These are phyloP conservation scores for Spilarctia lutea DNA, from an alignment of 2,888 invertebrate genomes.

Conservation along the genomic window DNA sequence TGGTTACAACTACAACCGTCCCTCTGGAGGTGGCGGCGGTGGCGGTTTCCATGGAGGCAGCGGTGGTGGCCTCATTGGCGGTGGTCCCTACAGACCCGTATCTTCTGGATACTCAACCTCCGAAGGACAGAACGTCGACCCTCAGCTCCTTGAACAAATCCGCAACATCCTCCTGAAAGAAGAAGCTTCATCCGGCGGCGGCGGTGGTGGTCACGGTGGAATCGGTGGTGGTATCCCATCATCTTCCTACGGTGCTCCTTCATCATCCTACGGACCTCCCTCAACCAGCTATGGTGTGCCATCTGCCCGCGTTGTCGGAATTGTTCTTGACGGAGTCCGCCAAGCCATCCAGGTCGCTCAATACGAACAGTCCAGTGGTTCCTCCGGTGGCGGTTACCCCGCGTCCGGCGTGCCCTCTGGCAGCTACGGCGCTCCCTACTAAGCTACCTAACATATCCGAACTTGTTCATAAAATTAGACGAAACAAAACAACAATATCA, in stretches of 20 bases:
- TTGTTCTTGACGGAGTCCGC: constrained; percentile 94
- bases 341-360: constrained; percentile 96
- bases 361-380: constrained; percentile 89
- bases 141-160: constrained; percentile 93
- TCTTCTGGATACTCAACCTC: constrained; percentile 93
- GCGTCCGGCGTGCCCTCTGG: constrained; percentile 86
- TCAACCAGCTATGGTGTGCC: constrained; percentile 80
- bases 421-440: constrained; percentile 90
- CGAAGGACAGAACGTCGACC: constrained; percentile 94
- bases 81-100: constrained; percentile 91
- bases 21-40: constrained; percentile 84
- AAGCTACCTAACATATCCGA: constrained; percentile 55
- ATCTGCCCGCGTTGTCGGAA: constrained; percentile 90
- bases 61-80: constrained; percentile 80
- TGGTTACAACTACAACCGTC: constrained; percentile 92
- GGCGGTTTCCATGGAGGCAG: constrained; percentile 69
- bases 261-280: constrained; percentile 89
- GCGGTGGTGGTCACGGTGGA: constrained; percentile 77
- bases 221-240: constrained; percentile 88
- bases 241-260: constrained; percentile 88
- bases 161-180: constrained; percentile 94
- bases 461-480: constrained; percentile 49
- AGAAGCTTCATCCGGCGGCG: constrained; percentile 88
- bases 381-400: constrained; percentile 84
- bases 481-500: constrained; percentile 35